phyloP scores from a whole-genome alignment of 2,113 vertebrate genomes.

The Ictalurus furcatus region DNA sequence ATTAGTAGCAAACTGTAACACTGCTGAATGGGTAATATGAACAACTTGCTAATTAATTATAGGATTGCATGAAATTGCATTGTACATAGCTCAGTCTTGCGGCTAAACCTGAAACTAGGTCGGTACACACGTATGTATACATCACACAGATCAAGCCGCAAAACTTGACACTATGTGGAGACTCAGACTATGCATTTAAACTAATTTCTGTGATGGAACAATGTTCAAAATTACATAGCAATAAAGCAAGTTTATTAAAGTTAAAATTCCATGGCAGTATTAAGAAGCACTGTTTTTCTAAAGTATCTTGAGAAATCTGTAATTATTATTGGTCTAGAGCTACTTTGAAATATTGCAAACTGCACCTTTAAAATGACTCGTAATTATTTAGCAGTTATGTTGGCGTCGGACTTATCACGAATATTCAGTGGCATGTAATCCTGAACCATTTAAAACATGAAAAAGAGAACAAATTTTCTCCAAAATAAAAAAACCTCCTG shows the following conservation, averaged over 20 bases:
- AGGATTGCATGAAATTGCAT: no score
- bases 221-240: no score
- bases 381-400: background rate
- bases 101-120: background rate
- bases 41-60: background rate
- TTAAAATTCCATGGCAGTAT: background rate
- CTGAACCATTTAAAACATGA: background rate
- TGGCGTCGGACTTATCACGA: background rate
- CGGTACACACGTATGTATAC: background rate
- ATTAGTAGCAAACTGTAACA: background rate
- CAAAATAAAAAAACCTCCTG: background rate
- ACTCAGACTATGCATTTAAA: no score
- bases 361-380: background rate
- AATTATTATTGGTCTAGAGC: background rate
- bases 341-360: background rate
- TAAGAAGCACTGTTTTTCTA: background rate
- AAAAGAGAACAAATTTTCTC: background rate
- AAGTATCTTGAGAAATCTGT: background rate
- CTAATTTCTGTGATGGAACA: no score
- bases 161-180: no score
- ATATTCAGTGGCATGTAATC: background rate
- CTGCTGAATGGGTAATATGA: background rate
- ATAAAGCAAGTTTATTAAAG: no score
- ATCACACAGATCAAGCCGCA: no score
- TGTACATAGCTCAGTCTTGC: background rate